Conservation (phyloP, 2,888 invertebrate species). For the Conchocele bisecta region DNA sequence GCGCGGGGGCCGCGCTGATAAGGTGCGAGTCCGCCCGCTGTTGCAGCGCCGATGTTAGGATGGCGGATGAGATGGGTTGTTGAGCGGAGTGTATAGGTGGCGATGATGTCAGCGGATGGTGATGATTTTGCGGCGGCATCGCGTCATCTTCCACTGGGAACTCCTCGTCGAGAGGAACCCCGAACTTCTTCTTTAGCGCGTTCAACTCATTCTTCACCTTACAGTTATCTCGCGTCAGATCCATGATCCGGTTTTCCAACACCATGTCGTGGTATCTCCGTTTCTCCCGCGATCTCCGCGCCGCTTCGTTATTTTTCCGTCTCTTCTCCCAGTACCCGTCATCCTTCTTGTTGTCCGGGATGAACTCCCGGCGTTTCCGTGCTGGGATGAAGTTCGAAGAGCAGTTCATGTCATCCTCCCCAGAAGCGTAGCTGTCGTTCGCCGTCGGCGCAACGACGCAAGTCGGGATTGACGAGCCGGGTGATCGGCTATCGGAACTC, state of each 20-base stretch:
- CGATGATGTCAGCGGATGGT: not conserved
- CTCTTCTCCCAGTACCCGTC: slow-evolving; percentile 99
- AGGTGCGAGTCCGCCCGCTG: not conserved
- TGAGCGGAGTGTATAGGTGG: not conserved
- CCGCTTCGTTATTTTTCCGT: slow-evolving; percentile 97
- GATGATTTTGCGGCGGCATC: slow-evolving; percentile 3
- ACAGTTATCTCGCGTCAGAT: slow-evolving; percentile 97
- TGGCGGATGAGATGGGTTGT: slow-evolving; percentile 2
- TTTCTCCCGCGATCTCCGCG: slow-evolving; percentile 97
- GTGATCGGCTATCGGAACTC: slow-evolving; percentile 41
- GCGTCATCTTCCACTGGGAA: slow-evolving; percentile 50
- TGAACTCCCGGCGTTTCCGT: slow-evolving; percentile 97
- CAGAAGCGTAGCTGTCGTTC: slow-evolving; percentile 16
- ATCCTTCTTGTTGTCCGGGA: slow-evolving; percentile 97
- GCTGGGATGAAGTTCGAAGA: slow-evolving; percentile 83
- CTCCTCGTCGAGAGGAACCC: slow-evolving; percentile 70
- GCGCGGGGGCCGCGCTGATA: not conserved
- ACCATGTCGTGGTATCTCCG: slow-evolving; percentile 98
- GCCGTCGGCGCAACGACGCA: slow-evolving; percentile 65
- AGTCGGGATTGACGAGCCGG: slow-evolving; percentile 49
- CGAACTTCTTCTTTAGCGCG: slow-evolving; percentile 92
- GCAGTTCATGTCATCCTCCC: slow-evolving; percentile 16
- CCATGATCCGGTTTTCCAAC: slow-evolving; percentile 95
- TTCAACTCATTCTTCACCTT: slow-evolving; percentile 95
- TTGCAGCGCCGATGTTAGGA: not conserved